Base-by-base conservation (phyloP, 2,113 vertebrate genomes). In the Zosterops hypoxanthus region DNA sequence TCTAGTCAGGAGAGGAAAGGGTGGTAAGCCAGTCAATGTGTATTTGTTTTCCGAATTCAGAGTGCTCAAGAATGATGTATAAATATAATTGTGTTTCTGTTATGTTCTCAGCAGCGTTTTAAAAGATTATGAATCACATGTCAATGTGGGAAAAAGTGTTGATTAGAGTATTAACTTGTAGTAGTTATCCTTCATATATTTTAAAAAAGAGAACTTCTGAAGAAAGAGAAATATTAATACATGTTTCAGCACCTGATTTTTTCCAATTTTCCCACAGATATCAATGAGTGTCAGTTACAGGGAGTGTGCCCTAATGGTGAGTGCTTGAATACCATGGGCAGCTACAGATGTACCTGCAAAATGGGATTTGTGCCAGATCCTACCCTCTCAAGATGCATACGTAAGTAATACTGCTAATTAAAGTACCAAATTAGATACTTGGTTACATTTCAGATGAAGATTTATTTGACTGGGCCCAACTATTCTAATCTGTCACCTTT, bases 311-410 rank as follows among this genome's bases (percentile, higher is more conserved):
- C 98, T 17, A 99, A 99, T 96, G 99, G 99, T 77, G 98, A 99
- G 93, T 99, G 99, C 98, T 95, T 99, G 96, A 99, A 99, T 98
- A 99, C 98, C 34, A 93, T 99, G 97, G 99, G 99, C 91, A 99
- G 99, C 97, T 99, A 99, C 96, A 98, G 99, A 96, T 99, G 99
- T 79, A 98, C 97, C 87, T 99, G 99, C 97, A 99, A 99, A 97
- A 93, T 98, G 17, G 99, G 99, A 84, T 99, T 98, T 94, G 96
- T 99, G 14, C 99, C 99, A 6, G 98, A 99, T 96, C 96, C 98
- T 88, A 98, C 98, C 2, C 98, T 99, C 90, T 98, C 98, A 88
- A 97, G 97, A 95, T 99, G 99, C 96, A 97, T 99, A 88, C 95
- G 99, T 99, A 98, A 99, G 99, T 99, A 95, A 77, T 14, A 41